Percentiles rank a stretch among this genome's conserved stretches.
phyloP scores from a whole-genome alignment of 1,140 invertebrate species.

The Lucilia cuprina region DNA sequence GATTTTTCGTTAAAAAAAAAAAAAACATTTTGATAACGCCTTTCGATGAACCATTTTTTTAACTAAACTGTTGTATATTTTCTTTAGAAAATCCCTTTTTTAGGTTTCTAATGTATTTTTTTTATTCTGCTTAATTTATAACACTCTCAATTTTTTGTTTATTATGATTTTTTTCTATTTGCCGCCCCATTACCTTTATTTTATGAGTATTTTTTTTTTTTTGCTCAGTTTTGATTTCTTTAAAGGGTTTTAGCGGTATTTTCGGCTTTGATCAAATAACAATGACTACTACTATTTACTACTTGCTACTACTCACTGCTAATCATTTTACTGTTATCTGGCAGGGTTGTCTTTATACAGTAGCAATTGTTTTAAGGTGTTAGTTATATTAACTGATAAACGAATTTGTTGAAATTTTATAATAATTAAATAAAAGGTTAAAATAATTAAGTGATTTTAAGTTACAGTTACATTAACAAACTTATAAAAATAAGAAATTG shows the following conservation, averaged over 20 bases:
- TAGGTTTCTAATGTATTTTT: background rate
- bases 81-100: background rate
- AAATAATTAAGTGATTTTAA: too few species aligned
- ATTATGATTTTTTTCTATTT: background rate
- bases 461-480: too few species aligned
- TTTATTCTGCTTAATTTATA: background rate
- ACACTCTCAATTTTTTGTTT: constrained; percentile 9
- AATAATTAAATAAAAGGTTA: too few species aligned
- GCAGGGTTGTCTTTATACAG: background rate
- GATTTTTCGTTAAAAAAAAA: background rate
- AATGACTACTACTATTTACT: too few species aligned
- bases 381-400: background rate
- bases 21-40: background rate
- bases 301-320: constrained; percentile 5
- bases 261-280: constrained; percentile 20
- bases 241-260: background rate
- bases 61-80: background rate
- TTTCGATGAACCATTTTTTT: background rate
- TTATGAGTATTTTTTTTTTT: background rate
- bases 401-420: too few species aligned
- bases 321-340: constrained; percentile 17
- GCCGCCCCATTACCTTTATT: background rate
- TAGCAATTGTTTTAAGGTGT: background rate
- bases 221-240: background rate
- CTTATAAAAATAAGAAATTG: too few species aligned